Base-by-base conservation (phyloP, 2,888 invertebrate genomes). In the Anodontia alba region DNA sequence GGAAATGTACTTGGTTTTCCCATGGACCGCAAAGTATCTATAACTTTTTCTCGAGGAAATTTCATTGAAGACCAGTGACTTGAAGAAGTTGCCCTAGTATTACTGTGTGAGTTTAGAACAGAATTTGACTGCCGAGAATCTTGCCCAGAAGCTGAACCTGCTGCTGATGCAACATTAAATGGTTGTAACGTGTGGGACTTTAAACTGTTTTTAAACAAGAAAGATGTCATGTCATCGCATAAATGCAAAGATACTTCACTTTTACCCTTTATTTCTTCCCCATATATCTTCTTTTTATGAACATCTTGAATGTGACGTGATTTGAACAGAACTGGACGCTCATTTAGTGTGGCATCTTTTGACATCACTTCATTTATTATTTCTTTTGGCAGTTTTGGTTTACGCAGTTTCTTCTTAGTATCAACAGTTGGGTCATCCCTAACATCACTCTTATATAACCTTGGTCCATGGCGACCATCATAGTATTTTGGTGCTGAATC, bases 281-380 rank as follows among this genome's bases (percentile, higher is more conserved):
- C 87, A 77, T 90, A 92, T 73, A 92, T 91, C 77, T 92, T 91
- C 84, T 91, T 93, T 26, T 88, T 89, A 71, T 90, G 91, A 7
- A 93, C 89, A 82, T 94, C 94, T 46, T 81, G 76, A 42, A 94
- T 93, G 76, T 92, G 92, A 74, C 88, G 89, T 3, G 92, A 89
- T 86, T 93, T 93, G 73, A 92, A 94, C 66, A 93, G 71, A 31
- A 94, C 86, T 5, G 92, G 92, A 36, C 93, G 79, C 36, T 92
- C 90, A 43, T 72, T 46, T n/a, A 83, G 26, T 17, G 89, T 85
- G 29, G 89, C 86, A 73, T 92, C 91, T 68, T 82, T 77, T 8
- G 87, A 78, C 72, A 91, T 69, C 7, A 78, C 88, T 66, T 81
- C 84, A 29, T 89, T 83, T 20, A 92, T 87, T 1, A 91, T 86